phyloP scores from a whole-genome alignment of 2,888 invertebrate species.

The Sinhomidia bicolor region DNA sequence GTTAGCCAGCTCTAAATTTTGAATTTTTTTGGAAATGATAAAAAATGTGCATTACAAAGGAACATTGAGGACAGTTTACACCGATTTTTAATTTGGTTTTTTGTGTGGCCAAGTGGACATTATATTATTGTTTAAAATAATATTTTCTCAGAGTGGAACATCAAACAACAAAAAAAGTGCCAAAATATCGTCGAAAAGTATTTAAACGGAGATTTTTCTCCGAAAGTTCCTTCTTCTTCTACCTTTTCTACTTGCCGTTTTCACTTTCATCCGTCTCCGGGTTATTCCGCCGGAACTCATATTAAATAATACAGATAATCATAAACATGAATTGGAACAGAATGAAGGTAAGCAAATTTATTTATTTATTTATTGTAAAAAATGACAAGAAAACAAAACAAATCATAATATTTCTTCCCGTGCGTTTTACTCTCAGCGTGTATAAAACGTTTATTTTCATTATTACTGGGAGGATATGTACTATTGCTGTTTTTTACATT shows the following conservation, averaged over 20 bases:
- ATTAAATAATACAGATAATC: conserved; percentile 49
- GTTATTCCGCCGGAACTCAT: no score
- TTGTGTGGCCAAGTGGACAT: conserved; percentile 54
- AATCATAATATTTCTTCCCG: conserved; percentile 28
- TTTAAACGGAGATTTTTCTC: conserved; percentile 30
- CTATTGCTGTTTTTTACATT: not conserved
- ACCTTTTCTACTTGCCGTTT: not conserved
- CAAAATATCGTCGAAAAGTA: conserved; percentile 38
- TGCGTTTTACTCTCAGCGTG: conserved; percentile 12
- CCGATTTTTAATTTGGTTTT: conserved; percentile 11
- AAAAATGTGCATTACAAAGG: conserved; percentile 22
- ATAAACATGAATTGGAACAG: conserved; percentile 67
- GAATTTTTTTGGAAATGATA: not conserved
- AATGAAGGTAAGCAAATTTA: conserved; percentile 72
- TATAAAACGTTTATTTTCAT: conserved; percentile 4
- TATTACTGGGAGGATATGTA: not conserved
- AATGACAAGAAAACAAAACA: conserved; percentile 15
- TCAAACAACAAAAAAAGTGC: conserved; percentile 28
- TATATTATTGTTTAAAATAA: not conserved
- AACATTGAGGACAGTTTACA: not conserved
- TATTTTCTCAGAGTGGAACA: conserved; percentile 32
- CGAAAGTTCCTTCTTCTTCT: conserved; percentile 32
- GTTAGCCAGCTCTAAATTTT: not conserved
- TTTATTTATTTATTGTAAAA: no score
- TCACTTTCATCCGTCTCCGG: conserved; percentile 46